These are phyloP conservation scores for Acanthopagrus latus DNA, from an alignment of 2,797 vertebrate species.

Conservation along the genomic window DNA sequence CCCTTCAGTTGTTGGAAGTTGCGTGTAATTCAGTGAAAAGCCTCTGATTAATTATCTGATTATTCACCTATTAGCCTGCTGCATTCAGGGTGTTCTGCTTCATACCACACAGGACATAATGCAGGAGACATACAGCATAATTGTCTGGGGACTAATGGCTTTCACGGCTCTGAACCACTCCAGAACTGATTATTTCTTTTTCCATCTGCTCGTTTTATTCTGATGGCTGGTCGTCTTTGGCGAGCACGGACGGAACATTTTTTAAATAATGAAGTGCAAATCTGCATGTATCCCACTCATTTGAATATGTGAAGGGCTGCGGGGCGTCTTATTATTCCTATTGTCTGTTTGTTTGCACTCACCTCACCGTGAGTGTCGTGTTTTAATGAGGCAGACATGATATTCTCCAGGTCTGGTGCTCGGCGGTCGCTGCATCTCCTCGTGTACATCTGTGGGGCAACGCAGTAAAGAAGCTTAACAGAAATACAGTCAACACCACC, in stretches of 20 bases:
- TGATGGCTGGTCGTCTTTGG: constrained; percentile 43
- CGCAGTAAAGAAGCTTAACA: constrained; percentile 53
- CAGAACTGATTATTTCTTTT: constrained; percentile 22
- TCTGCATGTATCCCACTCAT: constrained; percentile 61
- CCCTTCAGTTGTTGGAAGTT: constrained; percentile 25
- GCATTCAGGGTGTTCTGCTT: constrained; percentile 18
- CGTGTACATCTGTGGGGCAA: constrained; percentile 59
- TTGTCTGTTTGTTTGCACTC: constrained; percentile 65
- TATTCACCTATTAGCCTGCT: constrained; percentile 55
- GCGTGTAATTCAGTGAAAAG: constrained; percentile 34
- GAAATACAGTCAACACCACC: constrained; percentile 43
- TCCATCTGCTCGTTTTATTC: constrained; percentile 34
- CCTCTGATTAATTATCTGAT: constrained; percentile 68
- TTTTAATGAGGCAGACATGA: constrained; percentile 73
- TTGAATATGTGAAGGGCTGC: constrained; percentile 64
- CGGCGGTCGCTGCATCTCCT: constrained; percentile 31
- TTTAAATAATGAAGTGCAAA: constrained; percentile 69
- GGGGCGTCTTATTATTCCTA: constrained; percentile 62
- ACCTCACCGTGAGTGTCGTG: constrained; percentile 44
- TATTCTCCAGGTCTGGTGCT: constrained; percentile 55
- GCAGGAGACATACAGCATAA: constrained; percentile 37
- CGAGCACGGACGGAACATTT: constrained; percentile 44
- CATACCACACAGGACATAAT: constrained; percentile 22
- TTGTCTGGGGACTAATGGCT: constrained; percentile 64
- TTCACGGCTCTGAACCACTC: constrained; percentile 39